Percentiles rank a stretch among this genome's conserved stretches.
phyloP scores from a whole-genome alignment of 2,888 invertebrate genomes.

The Sycophila texana region DNA sequence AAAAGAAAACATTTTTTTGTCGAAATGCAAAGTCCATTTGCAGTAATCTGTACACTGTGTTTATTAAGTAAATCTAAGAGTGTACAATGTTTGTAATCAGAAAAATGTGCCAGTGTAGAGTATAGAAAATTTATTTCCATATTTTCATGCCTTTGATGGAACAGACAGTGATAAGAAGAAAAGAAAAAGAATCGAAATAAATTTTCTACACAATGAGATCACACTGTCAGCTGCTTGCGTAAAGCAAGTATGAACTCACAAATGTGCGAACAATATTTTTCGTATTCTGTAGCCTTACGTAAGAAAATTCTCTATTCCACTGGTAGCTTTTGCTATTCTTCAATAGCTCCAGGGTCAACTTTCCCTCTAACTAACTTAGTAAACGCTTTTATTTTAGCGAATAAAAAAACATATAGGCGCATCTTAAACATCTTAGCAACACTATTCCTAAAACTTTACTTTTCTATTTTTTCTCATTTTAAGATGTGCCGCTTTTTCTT shows the following conservation, averaged over 20 bases:
- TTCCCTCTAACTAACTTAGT: constrained; percentile 17
- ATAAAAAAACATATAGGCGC: neutral
- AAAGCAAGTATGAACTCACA: constrained; percentile 25
- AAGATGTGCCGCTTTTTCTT: neutral
- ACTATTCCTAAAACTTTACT: too few species aligned
- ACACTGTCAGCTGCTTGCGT: constrained; percentile 44
- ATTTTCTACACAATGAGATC: constrained; percentile 43
- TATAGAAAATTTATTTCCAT: constrained; percentile 51
- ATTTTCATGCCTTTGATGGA: constrained; percentile 9
- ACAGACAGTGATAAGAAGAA: constrained; percentile 9
- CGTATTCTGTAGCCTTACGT: constrained; percentile 29
- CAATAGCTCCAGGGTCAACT: constrained; percentile 9
- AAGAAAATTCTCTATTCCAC: constrained; percentile 10
- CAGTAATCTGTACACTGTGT: constrained; percentile 33
- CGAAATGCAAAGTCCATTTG: constrained; percentile 28
- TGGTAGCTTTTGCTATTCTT: constrained; percentile 3
- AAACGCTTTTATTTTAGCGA: constrained; percentile 3
- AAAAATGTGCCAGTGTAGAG: constrained; percentile 34
- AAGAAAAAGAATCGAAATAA: constrained; percentile 40
- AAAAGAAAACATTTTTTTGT: constrained; percentile 28
- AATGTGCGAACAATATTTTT: constrained; percentile 36
- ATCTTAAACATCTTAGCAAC: neutral
- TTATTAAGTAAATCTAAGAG: constrained; percentile 33
- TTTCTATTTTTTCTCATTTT: neutral
- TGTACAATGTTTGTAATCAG: constrained; percentile 43